Base-by-base conservation (phyloP, 2,797 vertebrate species). In the Lacerta agilis region DNA sequence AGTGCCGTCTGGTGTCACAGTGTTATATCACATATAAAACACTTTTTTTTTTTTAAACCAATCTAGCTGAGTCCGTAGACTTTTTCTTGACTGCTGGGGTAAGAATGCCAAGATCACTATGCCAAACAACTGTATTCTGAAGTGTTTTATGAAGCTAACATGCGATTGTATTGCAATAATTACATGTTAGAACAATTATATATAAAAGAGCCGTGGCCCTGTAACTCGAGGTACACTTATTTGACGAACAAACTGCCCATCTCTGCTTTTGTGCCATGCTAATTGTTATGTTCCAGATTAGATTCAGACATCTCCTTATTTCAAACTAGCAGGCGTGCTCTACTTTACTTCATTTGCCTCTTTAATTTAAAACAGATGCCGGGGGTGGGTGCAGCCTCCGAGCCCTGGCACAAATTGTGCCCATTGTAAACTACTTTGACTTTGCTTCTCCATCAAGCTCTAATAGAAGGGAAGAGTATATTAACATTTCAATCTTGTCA, bases 161-260 rank as follows among this genome's bases (percentile, higher is more conserved):
- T 71, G 66, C 75, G 33, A 79, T 79, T 79, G 75, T 88, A 83
- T 43, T 79, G 61, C 20, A 79, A 79, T 88, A 79, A 88, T 88
- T 78, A 41, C 33, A 33, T n/a, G 67, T 83, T 88, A 79, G 66
- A 83, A 61, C 61, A 88, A 88, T 83, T 49, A 79, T 71, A 88
- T 83, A 61, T 76, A 71, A 87, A 83, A 78, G 43, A 72, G 66
- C 66, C 25, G 36, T 83, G 27, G 72, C 43, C 23, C 36, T 41
- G 7, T 79, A 77, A 83, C 61, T 45, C 49, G 43, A 38, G 49
- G 72, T 49, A 69, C 49, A 81, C 25, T 49, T 86, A 41, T 58
- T 83, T 71, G 43, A 38, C 38, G 69, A 61, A 61, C 20, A 17
- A 58, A 49, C 36, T 83, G 75, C 29, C 81, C 87, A 78, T n/a